These are phyloP conservation scores for Luscinia luscinia DNA, from an alignment of 2,797 vertebrate genomes.

Conservation along the genomic window DNA sequence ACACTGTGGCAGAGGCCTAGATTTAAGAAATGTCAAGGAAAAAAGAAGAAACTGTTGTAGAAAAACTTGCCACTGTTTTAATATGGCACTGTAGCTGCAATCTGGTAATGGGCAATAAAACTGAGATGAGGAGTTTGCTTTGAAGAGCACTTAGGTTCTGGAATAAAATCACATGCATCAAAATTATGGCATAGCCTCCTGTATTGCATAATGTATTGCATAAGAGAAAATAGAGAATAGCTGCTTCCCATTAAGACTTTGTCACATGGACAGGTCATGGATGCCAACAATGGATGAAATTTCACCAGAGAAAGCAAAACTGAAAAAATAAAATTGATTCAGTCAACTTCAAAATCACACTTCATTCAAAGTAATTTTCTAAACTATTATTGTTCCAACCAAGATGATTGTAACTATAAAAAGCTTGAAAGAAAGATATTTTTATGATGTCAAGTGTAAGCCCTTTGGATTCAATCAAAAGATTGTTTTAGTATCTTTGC, in stretches of 20 bases:
- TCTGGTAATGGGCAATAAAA: constrained; percentile 18
- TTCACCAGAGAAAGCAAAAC: constrained; percentile 39
- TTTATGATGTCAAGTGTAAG: constrained; percentile 12
- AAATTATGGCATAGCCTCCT: constrained; percentile 45
- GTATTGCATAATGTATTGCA: constrained; percentile 61
- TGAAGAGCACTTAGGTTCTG: constrained; percentile 35
- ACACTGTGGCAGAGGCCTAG: not conserved
- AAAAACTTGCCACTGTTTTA: not conserved
- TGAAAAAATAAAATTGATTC: constrained; percentile 5
- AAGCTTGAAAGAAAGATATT: constrained; percentile 21
- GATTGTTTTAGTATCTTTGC: not conserved
- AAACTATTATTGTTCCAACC: not conserved
- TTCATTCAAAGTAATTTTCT: constrained; percentile 21
- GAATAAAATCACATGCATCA: constrained; percentile 40
- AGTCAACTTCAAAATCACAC: constrained; percentile 22
- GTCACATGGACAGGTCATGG: constrained; percentile 50
- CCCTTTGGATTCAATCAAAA: constrained; percentile 19
- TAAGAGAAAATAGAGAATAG: constrained; percentile 55
- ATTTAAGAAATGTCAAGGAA: not conserved
- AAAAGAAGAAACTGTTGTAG: not conserved
- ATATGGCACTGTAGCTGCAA: not conserved
- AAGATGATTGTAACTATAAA: not conserved
- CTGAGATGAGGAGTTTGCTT: not conserved
- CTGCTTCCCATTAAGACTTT: constrained; percentile 56
- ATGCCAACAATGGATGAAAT: constrained; percentile 59